Evolutionary conservation across 2,797 vertebrate genomes (phyloP).

Genomic region (Scyliorhinus canicula): DNA sequence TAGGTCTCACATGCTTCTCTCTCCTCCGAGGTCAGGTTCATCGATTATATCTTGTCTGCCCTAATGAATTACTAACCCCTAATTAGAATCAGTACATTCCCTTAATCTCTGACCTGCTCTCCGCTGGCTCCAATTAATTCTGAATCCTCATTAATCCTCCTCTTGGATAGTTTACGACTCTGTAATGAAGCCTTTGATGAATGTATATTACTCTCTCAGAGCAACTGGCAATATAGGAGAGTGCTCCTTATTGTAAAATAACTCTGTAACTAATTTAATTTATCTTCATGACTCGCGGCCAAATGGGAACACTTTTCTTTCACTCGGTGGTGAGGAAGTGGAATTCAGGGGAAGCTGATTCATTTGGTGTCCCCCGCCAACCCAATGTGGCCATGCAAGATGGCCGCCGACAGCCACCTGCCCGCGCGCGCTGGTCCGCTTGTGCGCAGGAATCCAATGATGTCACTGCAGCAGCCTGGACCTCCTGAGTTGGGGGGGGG

Average conservation of each 20-base stretch:
- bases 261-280: not conserved
- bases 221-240: not conserved
- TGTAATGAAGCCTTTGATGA: not conserved
- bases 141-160: not conserved
- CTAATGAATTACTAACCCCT: not conserved
- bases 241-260: not conserved
- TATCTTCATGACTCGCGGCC: not conserved
- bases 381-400: too few relatives aligned
- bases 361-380: not conserved
- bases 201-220: not conserved
- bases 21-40: not conserved
- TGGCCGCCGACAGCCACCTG: too few relatives aligned
- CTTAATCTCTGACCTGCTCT: not conserved
- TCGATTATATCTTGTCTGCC: not conserved
- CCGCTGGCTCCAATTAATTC: not conserved
- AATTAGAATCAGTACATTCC: constrained; percentile 1
- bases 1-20: not conserved
- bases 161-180: not conserved
- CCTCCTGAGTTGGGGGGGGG: too few relatives aligned
- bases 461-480: too few relatives aligned
- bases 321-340: not conserved
- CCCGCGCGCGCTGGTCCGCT: too few relatives aligned
- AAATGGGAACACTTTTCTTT: not conserved
- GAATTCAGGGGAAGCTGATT: not conserved
- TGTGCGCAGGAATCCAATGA: too few relatives aligned